Conservation (phyloP, 2,888 invertebrate species). For the Idaea straminata region DNA sequence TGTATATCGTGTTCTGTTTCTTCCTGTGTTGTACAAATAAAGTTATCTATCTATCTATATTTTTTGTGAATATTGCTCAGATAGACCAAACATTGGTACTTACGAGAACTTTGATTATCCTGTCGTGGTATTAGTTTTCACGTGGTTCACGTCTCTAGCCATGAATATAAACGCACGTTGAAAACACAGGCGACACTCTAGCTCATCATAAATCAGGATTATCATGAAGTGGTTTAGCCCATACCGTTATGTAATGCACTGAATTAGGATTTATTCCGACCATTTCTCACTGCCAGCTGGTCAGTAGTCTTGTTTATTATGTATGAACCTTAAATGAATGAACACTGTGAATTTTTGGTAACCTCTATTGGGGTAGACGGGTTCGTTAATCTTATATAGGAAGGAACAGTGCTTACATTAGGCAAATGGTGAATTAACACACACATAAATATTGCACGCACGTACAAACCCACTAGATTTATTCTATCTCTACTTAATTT, state of each 20-base stretch:
- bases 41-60: too few species aligned
- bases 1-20: too few species aligned
- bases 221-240: conserved; percentile 39
- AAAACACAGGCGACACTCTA: conserved; percentile 18
- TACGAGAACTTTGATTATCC: neutral
- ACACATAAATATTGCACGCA: neutral
- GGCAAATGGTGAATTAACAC: neutral
- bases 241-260: conserved; percentile 50
- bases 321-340: conserved; percentile 24
- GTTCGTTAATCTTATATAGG: neutral
- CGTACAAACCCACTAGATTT: neutral
- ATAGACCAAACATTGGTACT: too few species aligned
- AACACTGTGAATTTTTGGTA: neutral
- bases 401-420: neutral
- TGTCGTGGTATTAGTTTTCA: neutral
- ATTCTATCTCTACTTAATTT: neutral
- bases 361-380: neutral
- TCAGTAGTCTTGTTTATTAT: conserved; percentile 43
- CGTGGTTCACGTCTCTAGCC: neutral
- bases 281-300: conserved; percentile 48
- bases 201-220: conserved; percentile 48
- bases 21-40: too few species aligned
- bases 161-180: conserved; percentile 5
- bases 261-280: conserved; percentile 55
- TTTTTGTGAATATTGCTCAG: too few species aligned